phyloP scores from a whole-genome alignment of 1,140 invertebrate genomes.

The Anagrus nilaparvatae region DNA sequence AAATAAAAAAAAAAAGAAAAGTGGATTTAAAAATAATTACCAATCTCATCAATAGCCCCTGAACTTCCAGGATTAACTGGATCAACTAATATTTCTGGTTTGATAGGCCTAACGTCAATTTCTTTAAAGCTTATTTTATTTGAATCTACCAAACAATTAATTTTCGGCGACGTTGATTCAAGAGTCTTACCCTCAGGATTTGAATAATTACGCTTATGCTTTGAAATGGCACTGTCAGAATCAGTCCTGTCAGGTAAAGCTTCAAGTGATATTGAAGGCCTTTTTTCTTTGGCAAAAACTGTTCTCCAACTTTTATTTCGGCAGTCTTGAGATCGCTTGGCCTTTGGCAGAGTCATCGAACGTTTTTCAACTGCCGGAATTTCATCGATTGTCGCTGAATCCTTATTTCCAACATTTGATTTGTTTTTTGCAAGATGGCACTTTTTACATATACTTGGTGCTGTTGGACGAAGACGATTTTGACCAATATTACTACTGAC shows the following conservation, averaged over 20 bases:
- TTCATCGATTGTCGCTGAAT: slow-evolving; percentile 17
- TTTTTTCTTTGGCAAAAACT: slow-evolving; percentile 37
- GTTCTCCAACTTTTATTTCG: slow-evolving; percentile 36
- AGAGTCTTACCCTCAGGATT: slow-evolving; percentile 32
- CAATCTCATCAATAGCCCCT: slow-evolving; percentile 22
- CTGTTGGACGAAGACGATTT: slow-evolving; percentile 16
- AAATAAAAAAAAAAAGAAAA: too few species aligned
- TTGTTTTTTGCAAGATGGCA: slow-evolving; percentile 31
- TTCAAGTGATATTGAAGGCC: slow-evolving; percentile 35
- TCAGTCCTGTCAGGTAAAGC: slow-evolving; percentile 23
- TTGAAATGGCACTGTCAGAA: slow-evolving; percentile 18
- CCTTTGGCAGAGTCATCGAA: slow-evolving; percentile 36
- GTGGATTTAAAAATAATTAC: slow-evolving; percentile 13
- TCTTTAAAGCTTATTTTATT: slow-evolving; percentile 22
- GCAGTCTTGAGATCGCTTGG: slow-evolving; percentile 29
- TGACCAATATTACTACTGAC: too few species aligned
- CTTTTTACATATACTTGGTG: slow-evolving; percentile 26
- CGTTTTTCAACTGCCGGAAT: slow-evolving; percentile 25
- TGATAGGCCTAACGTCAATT: slow-evolving; percentile 27
- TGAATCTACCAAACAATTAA: slow-evolving; percentile 17
- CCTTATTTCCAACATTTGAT: too few species aligned
- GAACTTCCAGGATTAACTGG: slow-evolving; percentile 24
- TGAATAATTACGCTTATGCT: slow-evolving; percentile 32
- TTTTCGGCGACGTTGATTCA: slow-evolving; percentile 7
- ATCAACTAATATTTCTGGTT: slow-evolving; percentile 32